Percentiles rank a stretch among this genome's conserved stretches.
These are phyloP conservation scores for Cavia porcellus DNA, from an alignment of 2,113 vertebrate species.

Conservation along the genomic window DNA sequence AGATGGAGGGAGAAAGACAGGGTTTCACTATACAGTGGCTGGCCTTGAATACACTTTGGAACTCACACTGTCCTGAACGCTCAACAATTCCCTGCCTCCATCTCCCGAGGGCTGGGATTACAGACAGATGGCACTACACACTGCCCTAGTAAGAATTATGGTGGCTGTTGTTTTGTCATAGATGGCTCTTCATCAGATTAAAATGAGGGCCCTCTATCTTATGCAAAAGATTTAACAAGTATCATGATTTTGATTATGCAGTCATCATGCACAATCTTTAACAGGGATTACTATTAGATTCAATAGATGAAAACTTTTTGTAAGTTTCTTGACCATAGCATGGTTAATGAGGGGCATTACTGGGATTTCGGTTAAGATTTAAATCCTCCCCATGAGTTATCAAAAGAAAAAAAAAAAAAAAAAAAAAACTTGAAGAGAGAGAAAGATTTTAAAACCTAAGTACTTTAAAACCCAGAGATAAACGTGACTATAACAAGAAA, in stretches of 20 bases:
- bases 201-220: not conserved
- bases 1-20: no score
- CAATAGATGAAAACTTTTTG: not conserved
- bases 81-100: no score
- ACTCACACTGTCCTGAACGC: no score
- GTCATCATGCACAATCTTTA: not conserved
- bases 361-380: not conserved
- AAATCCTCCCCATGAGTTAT: not conserved
- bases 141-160: not conserved
- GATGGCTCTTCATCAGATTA: not conserved
- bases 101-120: no score
- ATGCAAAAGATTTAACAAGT: not conserved
- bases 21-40: no score
- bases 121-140: no score
- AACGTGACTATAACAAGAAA: not conserved
- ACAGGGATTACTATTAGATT: not conserved
- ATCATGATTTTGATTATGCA: not conserved
- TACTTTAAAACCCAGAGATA: constrained; percentile 38
- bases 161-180: not conserved
- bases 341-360: not conserved
- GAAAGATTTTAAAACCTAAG: not conserved
- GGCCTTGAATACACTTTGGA: no score
- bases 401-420: not conserved
- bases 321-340: not conserved
- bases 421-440: not conserved